Percentiles rank a stretch among this genome's conserved stretches.
Evolutionary conservation across 2,113 vertebrate species (phyloP).

Genomic region (Albula goreensis): DNA sequence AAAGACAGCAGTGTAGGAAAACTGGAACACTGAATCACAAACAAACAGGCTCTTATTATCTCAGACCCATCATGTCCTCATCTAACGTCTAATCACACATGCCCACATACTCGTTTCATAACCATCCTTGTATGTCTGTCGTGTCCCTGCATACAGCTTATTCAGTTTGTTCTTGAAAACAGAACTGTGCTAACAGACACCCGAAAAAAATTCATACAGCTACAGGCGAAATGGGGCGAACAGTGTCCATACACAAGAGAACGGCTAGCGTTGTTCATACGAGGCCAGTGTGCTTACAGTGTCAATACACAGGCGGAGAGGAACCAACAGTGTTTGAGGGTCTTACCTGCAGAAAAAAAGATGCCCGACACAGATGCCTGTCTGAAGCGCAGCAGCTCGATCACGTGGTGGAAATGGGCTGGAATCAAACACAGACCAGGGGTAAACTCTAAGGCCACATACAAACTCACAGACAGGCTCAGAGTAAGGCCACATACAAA

Average conservation of each 20-base stretch:
- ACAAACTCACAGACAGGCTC: neutral
- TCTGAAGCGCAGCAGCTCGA: slow-evolving; percentile 70
- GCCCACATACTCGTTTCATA: neutral
- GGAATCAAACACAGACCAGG: slow-evolving; percentile 62
- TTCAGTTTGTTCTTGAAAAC: no score
- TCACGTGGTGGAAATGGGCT: slow-evolving; percentile 79
- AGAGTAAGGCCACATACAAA: neutral
- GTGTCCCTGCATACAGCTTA: no score
- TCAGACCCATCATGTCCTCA: neutral
- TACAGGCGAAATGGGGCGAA: no score
- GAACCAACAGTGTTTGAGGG: neutral
- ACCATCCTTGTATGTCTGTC: neutral
- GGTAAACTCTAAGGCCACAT: slow-evolving; percentile 21
- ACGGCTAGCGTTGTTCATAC: no score
- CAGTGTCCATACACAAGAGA: neutral
- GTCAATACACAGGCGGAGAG: neutral
- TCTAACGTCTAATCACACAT: neutral
- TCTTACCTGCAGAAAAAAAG: slow-evolving; percentile 69
- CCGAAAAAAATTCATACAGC: no score
- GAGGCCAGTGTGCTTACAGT: neutral
- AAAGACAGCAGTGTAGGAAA: slow-evolving; percentile 77
- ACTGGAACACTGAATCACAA: slow-evolving; percentile 69
- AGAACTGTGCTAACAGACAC: no score
- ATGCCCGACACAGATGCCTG: slow-evolving; percentile 67
- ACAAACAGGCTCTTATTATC: neutral